phyloP scores from a whole-genome alignment of 2,888 invertebrate genomes.

The Drosophila villosipedis region DNA sequence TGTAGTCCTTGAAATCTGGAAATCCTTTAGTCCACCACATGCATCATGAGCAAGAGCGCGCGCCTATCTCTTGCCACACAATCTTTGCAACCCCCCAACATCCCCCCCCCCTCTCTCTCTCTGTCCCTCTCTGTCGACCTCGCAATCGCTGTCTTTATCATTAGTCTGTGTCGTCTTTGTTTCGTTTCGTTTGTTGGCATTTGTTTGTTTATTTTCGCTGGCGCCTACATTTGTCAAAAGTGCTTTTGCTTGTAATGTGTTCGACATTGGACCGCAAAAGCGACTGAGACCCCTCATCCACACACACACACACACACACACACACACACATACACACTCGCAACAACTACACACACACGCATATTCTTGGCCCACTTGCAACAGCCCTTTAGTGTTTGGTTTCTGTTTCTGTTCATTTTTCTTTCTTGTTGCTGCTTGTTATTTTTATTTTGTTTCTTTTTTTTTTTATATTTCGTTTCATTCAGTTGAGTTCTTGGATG shows the following conservation, averaged over 20 bases:
- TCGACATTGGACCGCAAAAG: slow-evolving; percentile 73
- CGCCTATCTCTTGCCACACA: slow-evolving; percentile 52
- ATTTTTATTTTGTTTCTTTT: slow-evolving; percentile 51
- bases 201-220: slow-evolving; percentile 80
- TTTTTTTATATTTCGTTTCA: slow-evolving; percentile 54
- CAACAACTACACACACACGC: neutral
- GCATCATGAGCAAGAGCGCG: slow-evolving; percentile 41
- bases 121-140: neutral
- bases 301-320: neutral
- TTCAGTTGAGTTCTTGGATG: slow-evolving; percentile 49
- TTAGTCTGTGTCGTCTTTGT: slow-evolving; percentile 64
- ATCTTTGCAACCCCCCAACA: slow-evolving; percentile 10
- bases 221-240: slow-evolving; percentile 81
- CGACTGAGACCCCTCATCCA: slow-evolving; percentile 20
- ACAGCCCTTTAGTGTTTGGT: slow-evolving; percentile 58
- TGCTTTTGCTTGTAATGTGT: slow-evolving; percentile 81
- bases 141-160: slow-evolving; percentile 31
- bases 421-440: slow-evolving; percentile 67
- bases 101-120: neutral
- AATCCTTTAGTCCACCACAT: slow-evolving; percentile 65
- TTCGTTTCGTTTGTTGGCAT: slow-evolving; percentile 69
- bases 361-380: slow-evolving; percentile 17
- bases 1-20: slow-evolving; percentile 74
- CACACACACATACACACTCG: neutral
- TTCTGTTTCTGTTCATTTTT: slow-evolving; percentile 63